Percentiles rank a stretch among this genome's conserved stretches.
Conservation (phyloP, 2,888 invertebrate species). For the Macropis europaea region DNA sequence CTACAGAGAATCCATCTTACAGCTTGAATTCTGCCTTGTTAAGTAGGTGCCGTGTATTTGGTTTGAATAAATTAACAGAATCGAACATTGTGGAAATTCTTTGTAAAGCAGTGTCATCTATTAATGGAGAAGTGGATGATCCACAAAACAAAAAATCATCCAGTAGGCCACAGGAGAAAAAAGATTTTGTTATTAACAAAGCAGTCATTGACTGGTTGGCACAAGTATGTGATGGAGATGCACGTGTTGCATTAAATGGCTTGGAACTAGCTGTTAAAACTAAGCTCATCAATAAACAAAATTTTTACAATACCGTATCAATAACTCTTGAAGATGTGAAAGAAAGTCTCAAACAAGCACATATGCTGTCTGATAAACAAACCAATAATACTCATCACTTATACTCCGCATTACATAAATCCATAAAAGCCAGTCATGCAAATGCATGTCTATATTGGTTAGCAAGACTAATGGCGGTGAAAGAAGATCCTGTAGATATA, state of each 20-base stretch:
- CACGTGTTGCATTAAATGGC: constrained; percentile 59
- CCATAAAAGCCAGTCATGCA: constrained; percentile 57
- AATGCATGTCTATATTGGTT: constrained; percentile 68
- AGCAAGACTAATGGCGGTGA: constrained; percentile 65
- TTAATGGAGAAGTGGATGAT: constrained; percentile 66
- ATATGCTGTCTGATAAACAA: constrained; percentile 43
- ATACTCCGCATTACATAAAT: constrained; percentile 66
- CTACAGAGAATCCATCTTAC: constrained; percentile 92
- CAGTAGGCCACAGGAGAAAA: background rate
- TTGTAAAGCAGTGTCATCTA: constrained; percentile 81
- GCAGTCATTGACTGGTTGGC: constrained; percentile 59
- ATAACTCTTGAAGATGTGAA: constrained; percentile 57
- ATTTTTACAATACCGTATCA: background rate
- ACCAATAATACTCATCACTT: constrained; percentile 59
- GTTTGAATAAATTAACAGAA: constrained; percentile 84
- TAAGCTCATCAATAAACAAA: constrained; percentile 15
- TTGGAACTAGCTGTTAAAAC: constrained; percentile 59
- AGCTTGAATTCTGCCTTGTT: constrained; percentile 89
- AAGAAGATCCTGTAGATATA: constrained; percentile 68
- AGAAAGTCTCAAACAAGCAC: constrained; percentile 50
- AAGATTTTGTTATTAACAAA: constrained; percentile 52
- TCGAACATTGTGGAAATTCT: constrained; percentile 84
- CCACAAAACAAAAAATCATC: background rate
- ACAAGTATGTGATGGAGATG: constrained; percentile 63
- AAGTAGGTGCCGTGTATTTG: constrained; percentile 88